These are phyloP conservation scores for Cyclura pinguis DNA, from an alignment of 2,797 vertebrate species.

Conservation along the genomic window DNA sequence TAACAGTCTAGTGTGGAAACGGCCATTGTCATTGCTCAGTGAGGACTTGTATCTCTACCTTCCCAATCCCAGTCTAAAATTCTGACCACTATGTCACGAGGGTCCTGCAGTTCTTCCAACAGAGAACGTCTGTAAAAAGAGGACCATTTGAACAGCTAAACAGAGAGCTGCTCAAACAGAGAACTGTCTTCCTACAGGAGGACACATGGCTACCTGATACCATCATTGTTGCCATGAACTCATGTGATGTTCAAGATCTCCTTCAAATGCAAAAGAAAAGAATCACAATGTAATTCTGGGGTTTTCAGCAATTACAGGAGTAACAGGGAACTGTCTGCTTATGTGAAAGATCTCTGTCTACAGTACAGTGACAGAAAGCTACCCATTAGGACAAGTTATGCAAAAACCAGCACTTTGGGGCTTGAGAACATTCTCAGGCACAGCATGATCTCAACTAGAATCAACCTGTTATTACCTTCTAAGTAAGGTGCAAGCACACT, in stretches of 20 bases:
- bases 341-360: background rate
- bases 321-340: no score
- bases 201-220: background rate
- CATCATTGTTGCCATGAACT: background rate
- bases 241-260: background rate
- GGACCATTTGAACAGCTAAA: background rate
- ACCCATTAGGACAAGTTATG: background rate
- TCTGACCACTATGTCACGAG: background rate
- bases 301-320: background rate
- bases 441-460: conserved; percentile 47
- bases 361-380: background rate
- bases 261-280: background rate
- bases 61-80: background rate
- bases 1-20: no score
- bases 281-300: background rate
- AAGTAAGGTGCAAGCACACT: conserved; percentile 57
- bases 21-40: no score
- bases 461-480: conserved; percentile 55
- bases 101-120: background rate
- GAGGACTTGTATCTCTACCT: no score
- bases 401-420: background rate
- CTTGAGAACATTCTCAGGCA: conserved; percentile 48
- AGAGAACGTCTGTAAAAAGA: background rate
- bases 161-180: background rate
- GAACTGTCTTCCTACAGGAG: background rate